Evolutionary conservation across 2,113 vertebrate genomes (phyloP).

Genomic region (Talpa occidentalis): DNA sequence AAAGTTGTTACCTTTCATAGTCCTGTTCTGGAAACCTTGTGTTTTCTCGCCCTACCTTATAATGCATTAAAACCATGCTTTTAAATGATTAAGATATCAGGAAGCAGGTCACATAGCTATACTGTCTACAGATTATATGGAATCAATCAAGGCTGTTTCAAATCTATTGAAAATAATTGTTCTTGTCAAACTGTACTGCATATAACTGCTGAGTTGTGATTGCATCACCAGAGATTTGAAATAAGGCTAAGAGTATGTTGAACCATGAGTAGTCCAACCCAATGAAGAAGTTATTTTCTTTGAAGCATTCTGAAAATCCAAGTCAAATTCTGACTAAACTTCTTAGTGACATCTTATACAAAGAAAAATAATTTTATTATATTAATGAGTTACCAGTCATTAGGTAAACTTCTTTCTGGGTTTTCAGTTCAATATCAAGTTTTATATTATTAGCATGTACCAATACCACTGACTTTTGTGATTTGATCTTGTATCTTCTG

Average conservation of each 20-base stretch:
- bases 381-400: background rate
- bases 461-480: background rate
- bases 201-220: background rate
- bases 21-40: background rate
- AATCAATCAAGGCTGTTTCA: background rate
- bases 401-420: background rate
- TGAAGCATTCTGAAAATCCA: conserved; percentile 3
- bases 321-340: background rate
- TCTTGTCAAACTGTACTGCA: background rate
- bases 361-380: background rate
- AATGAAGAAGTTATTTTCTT: conserved; percentile 28
- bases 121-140: background rate
- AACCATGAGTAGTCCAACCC: background rate
- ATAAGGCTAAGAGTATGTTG: background rate
- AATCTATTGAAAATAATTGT: background rate
- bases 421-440: conserved; percentile 17
- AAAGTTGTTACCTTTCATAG: background rate
- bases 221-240: background rate
- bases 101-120: background rate
- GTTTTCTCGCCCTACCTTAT: background rate
- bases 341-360: background rate
- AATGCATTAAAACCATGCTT: background rate
- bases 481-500: background rate
- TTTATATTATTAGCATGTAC: background rate
- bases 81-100: background rate